Conservation (phyloP, 1,140 invertebrate species). For the Capitella teleta region DNA sequence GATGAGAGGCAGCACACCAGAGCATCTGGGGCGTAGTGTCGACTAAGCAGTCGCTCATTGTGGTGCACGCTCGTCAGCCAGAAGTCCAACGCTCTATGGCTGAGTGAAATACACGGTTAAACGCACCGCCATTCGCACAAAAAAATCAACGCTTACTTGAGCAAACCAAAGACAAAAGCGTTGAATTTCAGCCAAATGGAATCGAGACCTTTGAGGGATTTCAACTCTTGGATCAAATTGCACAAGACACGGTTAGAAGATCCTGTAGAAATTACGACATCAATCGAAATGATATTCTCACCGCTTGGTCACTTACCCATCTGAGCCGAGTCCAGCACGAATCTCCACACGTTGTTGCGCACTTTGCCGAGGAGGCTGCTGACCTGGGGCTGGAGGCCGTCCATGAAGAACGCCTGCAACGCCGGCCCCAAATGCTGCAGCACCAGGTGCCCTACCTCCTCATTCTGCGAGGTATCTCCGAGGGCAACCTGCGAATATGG, state of each 20-base stretch:
- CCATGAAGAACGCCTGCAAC: conserved; percentile 67
- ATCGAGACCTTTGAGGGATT: conserved; percentile 9
- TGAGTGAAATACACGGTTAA: conserved; percentile 27
- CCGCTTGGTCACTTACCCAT: conserved; percentile 46
- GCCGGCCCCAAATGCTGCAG: conserved; percentile 61
- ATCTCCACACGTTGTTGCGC: conserved; percentile 72
- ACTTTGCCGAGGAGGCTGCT: conserved; percentile 73
- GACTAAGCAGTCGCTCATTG: conserved; percentile 62
- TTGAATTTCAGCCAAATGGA: conserved; percentile 54
- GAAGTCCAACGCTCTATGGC: conserved; percentile 64
- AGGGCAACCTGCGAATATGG: conserved; percentile 2
- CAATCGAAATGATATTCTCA: not conserved
- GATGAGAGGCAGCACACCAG: conserved; percentile 43
- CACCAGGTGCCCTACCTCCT: conserved; percentile 51
- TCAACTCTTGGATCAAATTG: conserved; percentile 11
- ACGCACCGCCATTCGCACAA: not conserved
- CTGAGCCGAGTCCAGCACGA: conserved; percentile 72
- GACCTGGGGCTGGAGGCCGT: conserved; percentile 64
- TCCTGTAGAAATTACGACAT: conserved; percentile 1
- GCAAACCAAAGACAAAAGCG: conserved; percentile 69
- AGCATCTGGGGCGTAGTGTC: conserved; percentile 61
- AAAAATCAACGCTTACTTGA: conserved; percentile 54
- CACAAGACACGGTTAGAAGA: conserved; percentile 6
- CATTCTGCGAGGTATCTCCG: conserved; percentile 45
- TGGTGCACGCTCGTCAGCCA: conserved; percentile 70